Percentiles rank a stretch among this genome's conserved stretches.
These are phyloP conservation scores for Potamarius usumacintae DNA, from an alignment of 2,113 vertebrate species.

Conservation along the genomic window DNA sequence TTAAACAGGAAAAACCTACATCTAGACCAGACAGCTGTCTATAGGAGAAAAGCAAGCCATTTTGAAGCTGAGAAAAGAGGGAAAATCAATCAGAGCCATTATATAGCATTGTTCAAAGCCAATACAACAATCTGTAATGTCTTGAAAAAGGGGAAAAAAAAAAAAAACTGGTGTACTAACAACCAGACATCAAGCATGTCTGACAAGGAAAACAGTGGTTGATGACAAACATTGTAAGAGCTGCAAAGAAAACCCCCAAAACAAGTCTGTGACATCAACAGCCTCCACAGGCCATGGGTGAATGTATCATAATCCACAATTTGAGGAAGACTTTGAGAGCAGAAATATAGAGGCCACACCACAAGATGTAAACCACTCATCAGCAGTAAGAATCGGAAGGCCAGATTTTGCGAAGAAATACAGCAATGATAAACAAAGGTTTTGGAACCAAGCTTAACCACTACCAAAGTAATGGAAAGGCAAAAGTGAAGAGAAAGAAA, in stretches of 20 bases:
- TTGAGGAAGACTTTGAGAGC: too few species aligned
- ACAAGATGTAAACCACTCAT: neutral
- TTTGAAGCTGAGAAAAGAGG: too few species aligned
- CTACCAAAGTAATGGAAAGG: too few species aligned
- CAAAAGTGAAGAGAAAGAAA: too few species aligned
- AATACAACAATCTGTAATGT: too few species aligned
- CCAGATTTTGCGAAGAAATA: too few species aligned
- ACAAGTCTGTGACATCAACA: neutral
- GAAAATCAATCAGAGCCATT: too few species aligned
- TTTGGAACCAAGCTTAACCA: too few species aligned
- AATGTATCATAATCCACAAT: too few species aligned
- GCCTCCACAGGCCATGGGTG: neutral
- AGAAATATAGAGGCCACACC: neutral
- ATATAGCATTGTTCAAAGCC: too few species aligned
- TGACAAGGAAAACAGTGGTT: neutral
- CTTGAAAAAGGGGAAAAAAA: neutral
- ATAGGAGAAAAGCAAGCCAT: neutral
- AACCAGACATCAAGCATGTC: neutral
- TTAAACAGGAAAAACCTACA: neutral
- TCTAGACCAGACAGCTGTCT: neutral
- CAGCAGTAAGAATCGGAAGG: too few species aligned
- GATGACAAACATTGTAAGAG: neutral
- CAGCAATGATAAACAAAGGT: too few species aligned
- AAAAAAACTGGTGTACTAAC: neutral
- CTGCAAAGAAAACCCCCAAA: neutral